Base-by-base conservation (phyloP, 1,140 invertebrate species). In the Drosophila carrolli region DNA sequence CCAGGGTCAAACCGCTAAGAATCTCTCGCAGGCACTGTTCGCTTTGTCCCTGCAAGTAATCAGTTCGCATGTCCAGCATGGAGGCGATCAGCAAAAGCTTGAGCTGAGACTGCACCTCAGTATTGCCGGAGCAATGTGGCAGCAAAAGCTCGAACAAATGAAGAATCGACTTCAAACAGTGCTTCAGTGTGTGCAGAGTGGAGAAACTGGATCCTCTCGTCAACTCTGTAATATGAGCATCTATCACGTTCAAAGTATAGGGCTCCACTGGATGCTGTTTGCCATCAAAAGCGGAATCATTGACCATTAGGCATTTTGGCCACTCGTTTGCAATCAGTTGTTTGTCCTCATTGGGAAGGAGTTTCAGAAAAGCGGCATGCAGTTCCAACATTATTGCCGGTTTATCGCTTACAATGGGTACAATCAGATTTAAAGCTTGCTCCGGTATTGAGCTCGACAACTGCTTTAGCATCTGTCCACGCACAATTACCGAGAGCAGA, bases 21-120 rank as follows among this genome's bases (percentile, higher is more conserved):
- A 96, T 93, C 81, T 94, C 95, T n/a, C 95, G 94, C 23, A 97
- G 80, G 10, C 95, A 94, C 67, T 94, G 95, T 1, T 93, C 93
- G 5, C 94, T 94, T 59, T 93, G 93, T 9, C 96, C 95, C 61
- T 95, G 94, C n/a, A 97, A 86, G 82, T 95, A 96, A 81, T 96
- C 96, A 8, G 95, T 96, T 9, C 96, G 94, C 16, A 94, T 93
- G 90, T 97, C 96, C 81, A 97, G 93, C 27, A 95, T 95, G n/a
- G 97, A 93, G 0, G 96, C 94, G 44, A 96, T 94, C 6, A 97
- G 90, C 27, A 96, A 93, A 47, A 94, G 93, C 59, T 92, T 91
- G 6, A 92, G 44, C 40, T 81, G 76, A 11, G 59, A 9, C 53
- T 88, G 75, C 11, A 90, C 47, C 13, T 78, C 81, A 0, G 32